These are phyloP conservation scores for Rissa tridactyla DNA, from an alignment of 2,113 vertebrate species.

Conservation along the genomic window DNA sequence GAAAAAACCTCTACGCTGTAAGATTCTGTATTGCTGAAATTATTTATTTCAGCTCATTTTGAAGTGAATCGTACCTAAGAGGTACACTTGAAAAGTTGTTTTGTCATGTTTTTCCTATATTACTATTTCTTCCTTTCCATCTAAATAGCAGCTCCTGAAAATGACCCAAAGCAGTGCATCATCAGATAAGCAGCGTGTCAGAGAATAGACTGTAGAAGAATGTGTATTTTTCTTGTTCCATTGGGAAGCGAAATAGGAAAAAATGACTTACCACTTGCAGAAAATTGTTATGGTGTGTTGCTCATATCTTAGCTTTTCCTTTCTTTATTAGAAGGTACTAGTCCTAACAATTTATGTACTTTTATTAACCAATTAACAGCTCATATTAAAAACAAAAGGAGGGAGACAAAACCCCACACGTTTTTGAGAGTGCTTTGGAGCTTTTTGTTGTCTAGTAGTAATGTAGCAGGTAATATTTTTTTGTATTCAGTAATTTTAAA, in stretches of 20 bases:
- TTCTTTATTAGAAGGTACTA: not conserved
- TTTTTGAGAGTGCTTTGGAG: not conserved
- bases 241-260: slow-evolving; percentile 30
- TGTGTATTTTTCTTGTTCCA: not conserved
- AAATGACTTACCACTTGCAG: not conserved
- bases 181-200: not conserved
- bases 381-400: not conserved
- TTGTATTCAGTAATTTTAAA: not conserved
- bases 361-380: not conserved
- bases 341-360: not conserved
- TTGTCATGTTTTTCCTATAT: slow-evolving; percentile 55
- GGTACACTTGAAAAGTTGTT: slow-evolving; percentile 65
- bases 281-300: not conserved
- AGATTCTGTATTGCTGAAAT: slow-evolving; percentile 29
- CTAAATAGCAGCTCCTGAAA: slow-evolving; percentile 36
- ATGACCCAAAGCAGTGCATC: not conserved
- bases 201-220: not conserved
- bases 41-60: slow-evolving; percentile 73
- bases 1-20: not conserved
- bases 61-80: slow-evolving; percentile 65
- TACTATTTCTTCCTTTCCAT: slow-evolving; percentile 53
- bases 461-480: not conserved
- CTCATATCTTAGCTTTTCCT: not conserved
- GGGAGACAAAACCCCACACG: not conserved
- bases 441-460: not conserved